These are phyloP conservation scores for Drosophila parvula DNA, from an alignment of 1,140 invertebrate species.

Conservation along the genomic window DNA sequence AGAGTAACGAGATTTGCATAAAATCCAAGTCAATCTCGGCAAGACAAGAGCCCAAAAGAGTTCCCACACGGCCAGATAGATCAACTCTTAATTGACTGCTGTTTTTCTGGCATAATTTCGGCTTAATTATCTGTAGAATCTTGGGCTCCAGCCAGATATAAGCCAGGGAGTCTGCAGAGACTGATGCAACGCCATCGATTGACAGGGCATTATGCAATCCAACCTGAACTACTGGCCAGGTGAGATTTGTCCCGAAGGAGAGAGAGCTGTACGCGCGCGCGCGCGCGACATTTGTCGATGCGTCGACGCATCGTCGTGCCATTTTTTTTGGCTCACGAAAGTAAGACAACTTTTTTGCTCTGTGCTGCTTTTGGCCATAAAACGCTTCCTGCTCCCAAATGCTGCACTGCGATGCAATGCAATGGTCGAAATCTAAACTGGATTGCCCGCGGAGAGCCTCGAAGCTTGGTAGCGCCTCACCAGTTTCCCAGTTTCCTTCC, in stretches of 20 bases:
- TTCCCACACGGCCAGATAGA: slow-evolving; percentile 53
- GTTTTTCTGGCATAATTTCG: slow-evolving; percentile 24
- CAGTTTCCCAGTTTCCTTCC: slow-evolving; percentile 71
- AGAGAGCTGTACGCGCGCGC: slow-evolving; percentile 2
- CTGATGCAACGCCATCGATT: slow-evolving; percentile 47
- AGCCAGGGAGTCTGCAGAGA: background rate
- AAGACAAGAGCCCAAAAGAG: background rate
- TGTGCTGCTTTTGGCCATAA: slow-evolving; percentile 49
- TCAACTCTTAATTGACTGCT: slow-evolving; percentile 49
- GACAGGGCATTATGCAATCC: slow-evolving; percentile 44
- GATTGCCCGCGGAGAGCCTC: slow-evolving; percentile 58
- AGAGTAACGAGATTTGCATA: slow-evolving; percentile 74
- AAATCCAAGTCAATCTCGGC: slow-evolving; percentile 42
- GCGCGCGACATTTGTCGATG: slow-evolving; percentile 57
- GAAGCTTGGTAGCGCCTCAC: slow-evolving; percentile 16
- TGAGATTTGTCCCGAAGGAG: slow-evolving; percentile 36
- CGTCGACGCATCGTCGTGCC: slow-evolving; percentile 57
- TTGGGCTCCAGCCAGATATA: slow-evolving; percentile 4
- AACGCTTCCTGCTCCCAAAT: slow-evolving; percentile 71
- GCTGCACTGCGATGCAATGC: slow-evolving; percentile 21
- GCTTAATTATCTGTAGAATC: slow-evolving; percentile 58
- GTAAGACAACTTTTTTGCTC: slow-evolving; percentile 62
- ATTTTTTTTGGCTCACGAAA: slow-evolving; percentile 53
- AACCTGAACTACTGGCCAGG: slow-evolving; percentile 30
- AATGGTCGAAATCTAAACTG: slow-evolving; percentile 71